Base-by-base conservation (phyloP, 2,797 vertebrate genomes). In the Cynodonichthys magdalenae region DNA sequence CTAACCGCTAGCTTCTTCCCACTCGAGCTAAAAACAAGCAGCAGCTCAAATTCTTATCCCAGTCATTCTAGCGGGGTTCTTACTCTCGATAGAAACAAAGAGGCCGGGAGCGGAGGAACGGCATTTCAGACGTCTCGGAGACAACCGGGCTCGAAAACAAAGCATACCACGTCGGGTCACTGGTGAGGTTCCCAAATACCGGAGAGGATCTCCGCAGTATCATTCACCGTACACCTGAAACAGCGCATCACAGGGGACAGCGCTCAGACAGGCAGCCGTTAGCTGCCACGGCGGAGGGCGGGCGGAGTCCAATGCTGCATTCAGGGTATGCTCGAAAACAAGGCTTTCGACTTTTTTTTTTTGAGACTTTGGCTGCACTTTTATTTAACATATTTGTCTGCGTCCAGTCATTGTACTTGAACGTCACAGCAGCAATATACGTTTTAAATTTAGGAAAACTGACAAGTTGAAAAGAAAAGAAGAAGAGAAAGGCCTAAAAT, bases 171-270 rank as follows among this genome's bases (percentile, higher is more conserved):
- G 18, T 70, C 70, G 77, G 72, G 75, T 69, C 86, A 78, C 46
- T 9, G 63, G 60, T 46, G 47, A 46, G 41, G 63, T 24, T 71
- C 70, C 29, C 11, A 39, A 7, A 39, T 58, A 31, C 10, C 60
- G 19, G 11, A 53, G 45, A 50, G 15, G 55, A 52, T 63, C 83
- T 60, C 80, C 61, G 82, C 82, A 53, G 62, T 71, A 69, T 68
- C 79, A 53, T 2, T 46, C 59, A 54, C 24, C 12, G 71, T 92
- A 89, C 90, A 91, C 94, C 94, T 92, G 93, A 90, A n/a, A 86
- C 86, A 75, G 19, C 12, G 54, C 29, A 61, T 55, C 63, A 24
- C 24, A 1, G 73, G 47, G 20, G 42, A 1, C 59, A 1, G 72
- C 69, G 67, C 73, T 58, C 71, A 15, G 34, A 9, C 31, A n/a